Evolutionary conservation across 2,888 invertebrate species (phyloP), one percentile per base, ranked within the genome.

Genomic region (Xestia xanthographa): DNA sequence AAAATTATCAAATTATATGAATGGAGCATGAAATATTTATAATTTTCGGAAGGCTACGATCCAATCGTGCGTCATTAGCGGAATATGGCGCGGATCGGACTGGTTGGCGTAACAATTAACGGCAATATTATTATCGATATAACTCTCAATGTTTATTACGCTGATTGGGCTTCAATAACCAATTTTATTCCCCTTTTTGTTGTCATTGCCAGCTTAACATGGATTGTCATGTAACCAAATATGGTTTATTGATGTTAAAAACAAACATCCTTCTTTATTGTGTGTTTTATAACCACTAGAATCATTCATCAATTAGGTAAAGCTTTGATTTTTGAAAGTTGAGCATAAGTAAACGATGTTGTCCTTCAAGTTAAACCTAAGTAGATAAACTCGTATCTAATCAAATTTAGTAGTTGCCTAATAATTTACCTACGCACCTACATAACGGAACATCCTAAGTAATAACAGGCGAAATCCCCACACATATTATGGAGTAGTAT

Each of bases 51-150:
- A 62, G 41, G 66, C 77, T 58, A 50, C 38, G 74, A 71, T 75
- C 50, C 72, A 65, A 78, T 68, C 60, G 56, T 60, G 68, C 73
- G 73, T 73, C 71, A 79, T 82, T 79, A 85, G 41, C 38, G 62
- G 65, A 74, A 76, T 73, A 67, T 50, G 58, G 73, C 68, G 58
- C 60, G 66, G 41, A 62, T 70, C 60, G 60, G 60, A n/a, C 56
- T 66, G 72, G 45, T 48, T 56, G 60, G 48, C 43, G 50, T 75
- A 73, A 75, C 75, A 75, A 85, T 84, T 85, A 85, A 66, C 63
- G 50, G 67, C 65, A 75, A 71, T 65, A 50, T 71, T 72, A 85
- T 72, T 77, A 71, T 77, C 63, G 65, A 66, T 65, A 60, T 29
- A 71, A 58, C 58, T 66, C 70, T n/a, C 60, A 78, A 72, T 73